phyloP scores from a whole-genome alignment of 1,140 invertebrate species.

The Procambarus clarkii region DNA sequence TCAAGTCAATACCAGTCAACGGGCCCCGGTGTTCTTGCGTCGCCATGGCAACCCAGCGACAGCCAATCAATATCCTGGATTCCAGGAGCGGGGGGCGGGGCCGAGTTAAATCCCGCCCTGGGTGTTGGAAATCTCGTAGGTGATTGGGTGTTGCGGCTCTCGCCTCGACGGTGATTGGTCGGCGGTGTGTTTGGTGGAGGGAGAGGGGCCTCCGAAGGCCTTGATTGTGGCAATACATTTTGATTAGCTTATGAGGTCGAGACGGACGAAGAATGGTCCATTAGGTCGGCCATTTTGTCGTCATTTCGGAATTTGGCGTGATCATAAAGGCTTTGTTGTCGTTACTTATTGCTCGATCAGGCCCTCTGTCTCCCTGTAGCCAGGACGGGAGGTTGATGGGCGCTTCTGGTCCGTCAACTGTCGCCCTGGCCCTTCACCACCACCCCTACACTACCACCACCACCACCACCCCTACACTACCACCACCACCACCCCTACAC shows the following conservation, averaged over 20 bases:
- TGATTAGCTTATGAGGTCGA: conserved; percentile 68
- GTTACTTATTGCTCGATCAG: conserved; percentile 43
- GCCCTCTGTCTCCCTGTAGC: background rate
- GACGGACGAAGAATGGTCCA: conserved; percentile 62
- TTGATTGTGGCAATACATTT: conserved; percentile 67
- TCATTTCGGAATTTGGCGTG: conserved; percentile 56
- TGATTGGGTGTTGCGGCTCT: conserved; percentile 19
- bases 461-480: too few relatives aligned
- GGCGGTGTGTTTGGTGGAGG: conserved; percentile 33
- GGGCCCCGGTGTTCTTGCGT: conserved; percentile 48
- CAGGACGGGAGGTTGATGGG: background rate
- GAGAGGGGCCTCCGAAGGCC: conserved; percentile 39
- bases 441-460: background rate
- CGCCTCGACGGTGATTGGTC: conserved; percentile 24
- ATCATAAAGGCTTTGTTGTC: conserved; percentile 49
- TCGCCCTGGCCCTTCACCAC: background rate
- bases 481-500: too few relatives aligned
- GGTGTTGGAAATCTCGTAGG: background rate
- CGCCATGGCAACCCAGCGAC: conserved; percentile 56
- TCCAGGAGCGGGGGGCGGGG: conserved; percentile 57
- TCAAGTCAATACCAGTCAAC: conserved; percentile 64
- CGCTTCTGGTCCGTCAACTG: background rate
- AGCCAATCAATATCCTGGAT: conserved; percentile 68
- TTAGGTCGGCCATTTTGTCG: conserved; percentile 66
- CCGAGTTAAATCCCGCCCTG: conserved; percentile 8